Conservation (phyloP, 2,797 vertebrate genomes). For the Hippoglossus hippoglossus region DNA sequence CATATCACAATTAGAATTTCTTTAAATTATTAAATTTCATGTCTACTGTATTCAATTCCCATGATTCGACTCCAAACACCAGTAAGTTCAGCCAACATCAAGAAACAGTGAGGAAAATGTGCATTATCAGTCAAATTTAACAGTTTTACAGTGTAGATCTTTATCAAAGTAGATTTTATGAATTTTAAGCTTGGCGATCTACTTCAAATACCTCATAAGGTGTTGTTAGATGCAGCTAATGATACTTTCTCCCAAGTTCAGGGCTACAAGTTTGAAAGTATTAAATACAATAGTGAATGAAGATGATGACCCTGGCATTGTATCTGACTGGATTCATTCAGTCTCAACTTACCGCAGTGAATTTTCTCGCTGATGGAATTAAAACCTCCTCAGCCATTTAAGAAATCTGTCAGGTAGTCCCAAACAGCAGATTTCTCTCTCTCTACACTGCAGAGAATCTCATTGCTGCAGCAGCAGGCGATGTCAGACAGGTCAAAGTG, state of each 20-base stretch:
- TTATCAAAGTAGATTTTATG: background rate
- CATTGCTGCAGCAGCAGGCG: constrained; percentile 57
- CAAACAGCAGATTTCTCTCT: constrained; percentile 15
- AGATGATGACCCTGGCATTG: background rate
- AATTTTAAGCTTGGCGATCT: background rate
- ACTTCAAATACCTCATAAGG: background rate
- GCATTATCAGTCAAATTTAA: no score
- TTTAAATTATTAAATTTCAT: no score
- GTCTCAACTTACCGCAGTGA: constrained; percentile 78
- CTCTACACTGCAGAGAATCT: constrained; percentile 29
- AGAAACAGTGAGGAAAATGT: background rate
- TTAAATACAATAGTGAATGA: constrained; percentile 12
- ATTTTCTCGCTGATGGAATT: constrained; percentile 74
- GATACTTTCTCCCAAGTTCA: background rate
- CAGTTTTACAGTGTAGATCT: background rate
- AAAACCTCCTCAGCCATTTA: constrained; percentile 86
- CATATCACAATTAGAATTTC: no score
- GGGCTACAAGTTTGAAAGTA: constrained; percentile 8
- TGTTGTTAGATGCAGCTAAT: no score
- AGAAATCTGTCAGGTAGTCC: constrained; percentile 31
- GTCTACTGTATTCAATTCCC: no score
- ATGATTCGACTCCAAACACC: background rate
- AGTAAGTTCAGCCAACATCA: background rate
- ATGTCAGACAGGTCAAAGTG: constrained; percentile 34
- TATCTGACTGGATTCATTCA: background rate